Percentiles rank a stretch among this genome's conserved stretches.
Evolutionary conservation across 1,140 invertebrate genomes (phyloP).

Genomic region (Drosophila nannoptera): DNA sequence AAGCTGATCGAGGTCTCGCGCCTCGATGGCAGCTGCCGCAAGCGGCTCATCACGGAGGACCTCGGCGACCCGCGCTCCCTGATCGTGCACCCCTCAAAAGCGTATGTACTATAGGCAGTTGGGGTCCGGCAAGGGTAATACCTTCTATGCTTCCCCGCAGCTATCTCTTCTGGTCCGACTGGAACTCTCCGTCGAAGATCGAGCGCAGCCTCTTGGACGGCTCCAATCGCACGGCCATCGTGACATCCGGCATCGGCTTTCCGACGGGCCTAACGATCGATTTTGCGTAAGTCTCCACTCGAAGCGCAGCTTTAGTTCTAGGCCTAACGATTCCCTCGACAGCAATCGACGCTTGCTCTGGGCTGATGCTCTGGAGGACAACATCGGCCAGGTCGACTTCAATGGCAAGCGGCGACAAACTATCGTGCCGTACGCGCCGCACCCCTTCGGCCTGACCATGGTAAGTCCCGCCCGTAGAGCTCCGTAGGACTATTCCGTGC

Average conservation of each 20-base stretch:
- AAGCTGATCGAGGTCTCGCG: constrained; percentile 91
- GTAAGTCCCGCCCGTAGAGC: constrained; percentile 26
- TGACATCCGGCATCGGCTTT: constrained; percentile 89
- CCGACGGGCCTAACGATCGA: constrained; percentile 96
- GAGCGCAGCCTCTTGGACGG: constrained; percentile 93
- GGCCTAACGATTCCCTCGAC: constrained; percentile 2
- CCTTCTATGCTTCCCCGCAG: constrained; percentile 71
- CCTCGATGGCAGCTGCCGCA: constrained; percentile 89
- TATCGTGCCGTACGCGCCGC: constrained; percentile 84
- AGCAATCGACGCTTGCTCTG: constrained; percentile 82
- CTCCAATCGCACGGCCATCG: constrained; percentile 85
- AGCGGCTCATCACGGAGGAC: constrained; percentile 84
- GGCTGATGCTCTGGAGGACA: constrained; percentile 92
- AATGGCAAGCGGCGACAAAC: constrained; percentile 89
- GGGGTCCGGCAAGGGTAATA: neutral
- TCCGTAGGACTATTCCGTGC: neutral
- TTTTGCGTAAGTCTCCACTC: constrained; percentile 81
- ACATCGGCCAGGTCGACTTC: constrained; percentile 93
- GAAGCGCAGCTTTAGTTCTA: neutral
- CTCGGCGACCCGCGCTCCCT: constrained; percentile 88
- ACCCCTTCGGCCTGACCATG: constrained; percentile 87
- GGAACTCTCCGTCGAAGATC: constrained; percentile 90
- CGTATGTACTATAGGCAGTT: constrained; percentile 79
- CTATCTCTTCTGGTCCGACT: constrained; percentile 95
- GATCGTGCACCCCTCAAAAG: constrained; percentile 87